phyloP scores from a whole-genome alignment of 2,888 invertebrate genomes.

The Drosophila rellima region DNA sequence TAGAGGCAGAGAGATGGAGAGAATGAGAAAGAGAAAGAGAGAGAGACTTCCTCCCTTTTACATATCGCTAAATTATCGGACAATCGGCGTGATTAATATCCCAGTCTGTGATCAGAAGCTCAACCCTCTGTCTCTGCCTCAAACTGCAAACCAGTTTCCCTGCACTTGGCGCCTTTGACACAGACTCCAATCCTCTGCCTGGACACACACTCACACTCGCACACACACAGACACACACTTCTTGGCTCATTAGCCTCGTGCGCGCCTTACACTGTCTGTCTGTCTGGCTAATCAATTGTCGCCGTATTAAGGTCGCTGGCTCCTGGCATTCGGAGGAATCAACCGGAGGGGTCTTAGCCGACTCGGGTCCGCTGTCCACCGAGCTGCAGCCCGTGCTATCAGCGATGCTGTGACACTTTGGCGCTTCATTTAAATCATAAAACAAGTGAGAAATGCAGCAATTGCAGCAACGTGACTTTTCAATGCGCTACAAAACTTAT shows the following conservation, averaged over 20 bases:
- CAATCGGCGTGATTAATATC: slow-evolving; percentile 26
- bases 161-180: slow-evolving; percentile 60
- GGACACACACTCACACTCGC: slow-evolving; percentile 7
- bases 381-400: slow-evolving; percentile 44
- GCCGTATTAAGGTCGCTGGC: slow-evolving; percentile 72
- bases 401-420: slow-evolving; percentile 65
- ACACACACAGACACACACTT: slow-evolving; percentile 36
- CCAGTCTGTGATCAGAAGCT: slow-evolving; percentile 11
- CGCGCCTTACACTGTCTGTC: slow-evolving; percentile 65
- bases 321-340: slow-evolving; percentile 18
- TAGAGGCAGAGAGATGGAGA: neutral
- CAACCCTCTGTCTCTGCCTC: neutral
- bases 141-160: slow-evolving; percentile 43
- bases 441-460: slow-evolving; percentile 45
- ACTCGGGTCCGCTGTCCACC: slow-evolving; percentile 14
- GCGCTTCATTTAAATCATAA: slow-evolving; percentile 69
- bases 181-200: slow-evolving; percentile 32
- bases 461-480: neutral
- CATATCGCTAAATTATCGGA: slow-evolving; percentile 20
- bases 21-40: neutral
- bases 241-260: slow-evolving; percentile 72
- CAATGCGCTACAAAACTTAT: slow-evolving; percentile 36
- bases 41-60: neutral
- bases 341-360: neutral
- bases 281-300: slow-evolving; percentile 75